Evolutionary conservation across 2,113 vertebrate species (phyloP).

Genomic region (Mixornis gularis): DNA sequence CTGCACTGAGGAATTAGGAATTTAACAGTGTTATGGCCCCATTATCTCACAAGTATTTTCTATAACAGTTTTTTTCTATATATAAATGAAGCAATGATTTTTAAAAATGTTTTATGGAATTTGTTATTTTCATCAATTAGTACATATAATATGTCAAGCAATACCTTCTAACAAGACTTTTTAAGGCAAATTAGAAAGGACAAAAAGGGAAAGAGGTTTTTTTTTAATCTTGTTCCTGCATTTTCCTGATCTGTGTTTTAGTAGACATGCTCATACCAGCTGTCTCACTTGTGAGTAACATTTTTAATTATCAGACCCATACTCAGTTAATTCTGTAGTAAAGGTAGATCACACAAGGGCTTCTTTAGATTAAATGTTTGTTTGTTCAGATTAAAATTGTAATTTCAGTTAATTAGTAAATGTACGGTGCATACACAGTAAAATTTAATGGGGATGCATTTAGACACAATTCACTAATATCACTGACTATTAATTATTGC

Average conservation of each 20-base stretch:
- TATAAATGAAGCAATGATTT: not conserved
- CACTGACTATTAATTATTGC: slow-evolving; percentile 21
- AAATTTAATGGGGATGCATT: not conserved
- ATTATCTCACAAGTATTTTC: not conserved
- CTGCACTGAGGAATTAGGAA: not conserved
- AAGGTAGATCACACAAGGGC: not conserved
- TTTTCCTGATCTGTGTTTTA: not conserved
- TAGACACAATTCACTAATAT: not conserved
- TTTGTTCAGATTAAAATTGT: not conserved
- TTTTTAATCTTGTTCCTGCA: not conserved
- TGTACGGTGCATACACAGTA: not conserved
- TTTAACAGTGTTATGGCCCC: not conserved
- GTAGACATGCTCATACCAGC: accelerated
- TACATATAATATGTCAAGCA: not conserved
- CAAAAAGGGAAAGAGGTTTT: not conserved
- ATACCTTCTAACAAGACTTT: not conserved
- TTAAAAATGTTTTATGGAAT: not conserved
- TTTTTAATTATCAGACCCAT: not conserved
- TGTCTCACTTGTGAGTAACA: not conserved
- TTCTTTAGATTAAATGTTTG: not conserved
- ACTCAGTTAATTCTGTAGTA: not conserved
- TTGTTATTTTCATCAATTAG: not conserved
- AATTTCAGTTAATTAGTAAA: slow-evolving; percentile 13
- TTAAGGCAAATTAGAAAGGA: not conserved
- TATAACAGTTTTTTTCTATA: not conserved